Percentiles rank a stretch among this genome's conserved stretches.
These are phyloP conservation scores for Onychomys torridus DNA, from an alignment of 2,797 vertebrate genomes.

Conservation along the genomic window DNA sequence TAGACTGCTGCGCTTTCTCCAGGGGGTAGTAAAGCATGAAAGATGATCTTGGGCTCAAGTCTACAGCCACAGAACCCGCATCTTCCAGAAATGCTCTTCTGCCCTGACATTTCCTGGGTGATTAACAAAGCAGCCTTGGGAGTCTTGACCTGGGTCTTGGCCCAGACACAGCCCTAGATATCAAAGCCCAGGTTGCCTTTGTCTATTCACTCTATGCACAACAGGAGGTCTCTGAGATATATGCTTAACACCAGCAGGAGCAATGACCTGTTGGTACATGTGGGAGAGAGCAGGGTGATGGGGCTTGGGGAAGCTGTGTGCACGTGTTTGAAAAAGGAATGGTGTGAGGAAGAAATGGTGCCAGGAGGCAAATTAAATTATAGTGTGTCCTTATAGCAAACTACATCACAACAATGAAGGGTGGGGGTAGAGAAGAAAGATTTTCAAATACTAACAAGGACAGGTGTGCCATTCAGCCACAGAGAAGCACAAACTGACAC, in stretches of 20 bases:
- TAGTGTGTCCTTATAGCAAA: too few relatives aligned
- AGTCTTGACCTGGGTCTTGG: background rate
- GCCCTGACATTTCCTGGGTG: background rate
- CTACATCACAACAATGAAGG: background rate
- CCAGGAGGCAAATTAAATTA: background rate
- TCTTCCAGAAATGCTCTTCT: background rate
- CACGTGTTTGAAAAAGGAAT: too few relatives aligned
- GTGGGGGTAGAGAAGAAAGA: background rate
- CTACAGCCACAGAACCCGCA: too few relatives aligned
- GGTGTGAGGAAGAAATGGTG: background rate
- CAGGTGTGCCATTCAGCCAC: background rate
- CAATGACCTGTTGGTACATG: too few relatives aligned
- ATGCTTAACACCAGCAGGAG: background rate
- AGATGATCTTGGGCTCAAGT: background rate
- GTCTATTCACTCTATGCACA: background rate
- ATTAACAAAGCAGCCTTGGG: background rate
- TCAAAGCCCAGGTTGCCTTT: background rate
- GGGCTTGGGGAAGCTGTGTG: background rate
- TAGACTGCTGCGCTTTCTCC: too few relatives aligned
- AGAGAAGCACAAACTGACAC: background rate
- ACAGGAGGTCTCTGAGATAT: background rate
- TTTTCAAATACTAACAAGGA: background rate
- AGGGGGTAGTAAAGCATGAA: background rate
- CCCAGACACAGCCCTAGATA: background rate
- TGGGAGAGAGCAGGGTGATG: background rate